Percentiles rank a stretch among this genome's conserved stretches.
phyloP scores from a whole-genome alignment of 2,888 invertebrate genomes.

The Neoitamus cyanurus region DNA sequence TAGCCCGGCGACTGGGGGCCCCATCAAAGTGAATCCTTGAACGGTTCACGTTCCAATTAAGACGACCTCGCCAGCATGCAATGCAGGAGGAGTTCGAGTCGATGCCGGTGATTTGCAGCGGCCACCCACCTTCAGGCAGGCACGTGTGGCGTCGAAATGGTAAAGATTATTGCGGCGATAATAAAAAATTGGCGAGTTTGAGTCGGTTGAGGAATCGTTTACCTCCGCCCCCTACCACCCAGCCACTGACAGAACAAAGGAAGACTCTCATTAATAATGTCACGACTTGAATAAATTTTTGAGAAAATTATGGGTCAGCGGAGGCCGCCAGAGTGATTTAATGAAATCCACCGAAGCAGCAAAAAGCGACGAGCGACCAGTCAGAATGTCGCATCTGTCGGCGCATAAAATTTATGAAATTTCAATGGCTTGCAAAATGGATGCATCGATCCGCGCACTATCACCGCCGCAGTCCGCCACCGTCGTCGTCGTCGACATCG shows the following conservation, averaged over 20 bases:
- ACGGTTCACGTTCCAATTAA: neutral
- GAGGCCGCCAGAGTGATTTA: neutral
- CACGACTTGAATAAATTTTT: slow-evolving; percentile 25
- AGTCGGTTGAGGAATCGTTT: neutral
- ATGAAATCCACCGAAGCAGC: neutral
- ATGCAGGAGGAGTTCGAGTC: neutral
- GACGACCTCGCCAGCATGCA: neutral
- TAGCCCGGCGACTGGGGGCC: neutral
- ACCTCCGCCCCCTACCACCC: neutral
- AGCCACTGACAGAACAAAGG: slow-evolving; percentile 14
- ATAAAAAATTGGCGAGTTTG: neutral
- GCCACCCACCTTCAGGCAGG: neutral
- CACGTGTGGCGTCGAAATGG: neutral
- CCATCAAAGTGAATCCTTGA: neutral
- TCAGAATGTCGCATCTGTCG: neutral
- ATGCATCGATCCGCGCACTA: slow-evolving; percentile 1
- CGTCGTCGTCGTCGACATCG: neutral
- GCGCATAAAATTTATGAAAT: slow-evolving; percentile 27
- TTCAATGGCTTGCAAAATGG: slow-evolving; percentile 11
- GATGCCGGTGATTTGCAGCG: neutral
- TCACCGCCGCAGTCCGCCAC: neutral
- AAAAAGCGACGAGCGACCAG: neutral
- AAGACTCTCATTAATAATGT: slow-evolving; percentile 27
- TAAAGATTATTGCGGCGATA: neutral
- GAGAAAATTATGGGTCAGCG: neutral